Evolutionary conservation across 2,113 vertebrate genomes (phyloP).

Genomic region (Nycticebus coucang): DNA sequence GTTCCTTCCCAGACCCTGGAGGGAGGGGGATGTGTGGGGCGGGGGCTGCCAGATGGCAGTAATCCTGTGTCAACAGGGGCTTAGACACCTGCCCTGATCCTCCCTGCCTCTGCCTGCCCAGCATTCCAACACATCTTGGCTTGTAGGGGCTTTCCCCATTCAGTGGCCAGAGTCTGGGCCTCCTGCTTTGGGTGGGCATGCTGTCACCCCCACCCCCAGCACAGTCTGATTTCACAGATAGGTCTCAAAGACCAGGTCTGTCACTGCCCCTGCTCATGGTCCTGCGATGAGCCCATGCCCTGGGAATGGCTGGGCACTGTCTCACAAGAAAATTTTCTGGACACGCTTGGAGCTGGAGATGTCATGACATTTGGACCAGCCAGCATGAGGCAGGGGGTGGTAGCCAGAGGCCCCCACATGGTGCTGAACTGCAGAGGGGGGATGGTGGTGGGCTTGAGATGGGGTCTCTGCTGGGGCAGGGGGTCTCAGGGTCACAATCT

Average conservation of each 20-base stretch:
- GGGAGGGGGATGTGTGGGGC: fast-evolving
- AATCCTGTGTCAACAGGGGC: constrained; percentile 16
- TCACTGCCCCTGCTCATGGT: fast-evolving
- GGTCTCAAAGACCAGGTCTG: neutral
- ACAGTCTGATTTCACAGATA: neutral
- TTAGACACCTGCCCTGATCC: constrained; percentile 51
- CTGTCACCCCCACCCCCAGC: neutral
- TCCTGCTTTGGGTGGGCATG: neutral
- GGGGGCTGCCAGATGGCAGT: neutral
- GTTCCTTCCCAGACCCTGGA: fast-evolving
- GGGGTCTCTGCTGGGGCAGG: neutral
- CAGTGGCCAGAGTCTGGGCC: neutral
- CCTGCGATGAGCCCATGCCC: fast-evolving
- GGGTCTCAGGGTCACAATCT: too few species aligned
- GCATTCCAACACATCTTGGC: neutral
- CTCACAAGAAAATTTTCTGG: fast-evolving
- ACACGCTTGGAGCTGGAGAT: fast-evolving
- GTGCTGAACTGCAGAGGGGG: too few species aligned
- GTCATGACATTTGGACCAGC: fast-evolving
- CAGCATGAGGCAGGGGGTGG: fast-evolving
- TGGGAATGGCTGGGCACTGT: fast-evolving
- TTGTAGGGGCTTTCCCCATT: neutral
- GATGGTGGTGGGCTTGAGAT: neutral
- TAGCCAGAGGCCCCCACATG: neutral
- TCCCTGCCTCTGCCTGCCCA: neutral